phyloP scores from a whole-genome alignment of 2,797 vertebrate genomes.

The Oreonectes daqikongensis region DNA sequence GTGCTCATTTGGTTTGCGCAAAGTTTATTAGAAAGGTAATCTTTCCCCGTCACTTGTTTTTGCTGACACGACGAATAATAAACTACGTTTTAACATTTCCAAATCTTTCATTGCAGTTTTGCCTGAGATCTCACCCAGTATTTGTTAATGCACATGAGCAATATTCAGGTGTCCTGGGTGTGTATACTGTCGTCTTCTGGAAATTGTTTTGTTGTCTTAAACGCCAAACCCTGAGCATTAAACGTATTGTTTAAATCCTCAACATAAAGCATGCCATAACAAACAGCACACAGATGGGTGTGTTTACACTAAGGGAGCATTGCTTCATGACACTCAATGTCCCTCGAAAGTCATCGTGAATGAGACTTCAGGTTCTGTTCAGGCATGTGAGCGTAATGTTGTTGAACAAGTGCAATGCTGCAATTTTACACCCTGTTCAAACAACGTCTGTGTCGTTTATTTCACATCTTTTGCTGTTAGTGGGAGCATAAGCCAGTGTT shows the following conservation, averaged over 20 bases:
- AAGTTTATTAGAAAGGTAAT: too few relatives aligned
- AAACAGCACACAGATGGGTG: not conserved
- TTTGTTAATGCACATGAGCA: not conserved
- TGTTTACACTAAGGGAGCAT: conserved; percentile 19
- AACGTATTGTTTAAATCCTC: not conserved
- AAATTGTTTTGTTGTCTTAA: not conserved
- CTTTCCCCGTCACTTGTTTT: too few relatives aligned
- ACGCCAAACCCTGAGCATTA: too few relatives aligned
- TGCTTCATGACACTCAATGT: not conserved
- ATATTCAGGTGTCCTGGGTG: not conserved
- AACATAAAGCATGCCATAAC: not conserved
- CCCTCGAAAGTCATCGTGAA: not conserved
- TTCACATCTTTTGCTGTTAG: too few relatives aligned
- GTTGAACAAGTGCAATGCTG: conserved; percentile 9
- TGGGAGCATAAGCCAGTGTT: not conserved
- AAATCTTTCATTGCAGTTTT: not conserved
- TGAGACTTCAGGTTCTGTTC: not conserved
- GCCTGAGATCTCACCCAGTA: not conserved
- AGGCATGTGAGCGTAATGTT: not conserved
- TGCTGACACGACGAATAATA: too few relatives aligned
- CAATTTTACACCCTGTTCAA: not conserved
- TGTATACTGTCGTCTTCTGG: not conserved
- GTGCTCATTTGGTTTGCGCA: too few relatives aligned
- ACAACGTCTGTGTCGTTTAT: not conserved
- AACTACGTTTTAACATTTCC: too few relatives aligned